Percentiles rank a stretch among this genome's conserved stretches.
These are phyloP conservation scores for Diceros bicornis DNA, from an alignment of 2,797 vertebrate species.

Conservation along the genomic window DNA sequence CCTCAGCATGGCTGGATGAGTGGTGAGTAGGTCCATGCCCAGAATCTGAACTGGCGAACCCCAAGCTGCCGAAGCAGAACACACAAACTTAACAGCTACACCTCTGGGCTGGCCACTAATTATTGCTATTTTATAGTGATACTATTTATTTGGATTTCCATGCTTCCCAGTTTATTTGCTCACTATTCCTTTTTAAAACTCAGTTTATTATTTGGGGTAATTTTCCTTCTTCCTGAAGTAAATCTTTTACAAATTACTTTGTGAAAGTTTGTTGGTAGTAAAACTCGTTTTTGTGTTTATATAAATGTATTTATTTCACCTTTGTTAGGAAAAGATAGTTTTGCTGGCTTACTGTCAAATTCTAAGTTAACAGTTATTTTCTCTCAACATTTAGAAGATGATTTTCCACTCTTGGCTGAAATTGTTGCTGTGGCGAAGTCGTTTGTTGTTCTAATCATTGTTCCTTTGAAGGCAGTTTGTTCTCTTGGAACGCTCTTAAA, in stretches of 20 bases:
- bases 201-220: neutral
- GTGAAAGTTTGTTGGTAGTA: neutral
- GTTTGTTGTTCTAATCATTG: neutral
- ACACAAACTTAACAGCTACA: no score
- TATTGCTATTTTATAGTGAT: neutral
- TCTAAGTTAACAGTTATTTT: slow-evolving; percentile 14
- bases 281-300: neutral
- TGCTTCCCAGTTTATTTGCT: neutral
- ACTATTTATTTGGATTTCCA: neutral
- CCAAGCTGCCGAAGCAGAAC: no score
- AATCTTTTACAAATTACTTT: neutral
- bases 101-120: no score
- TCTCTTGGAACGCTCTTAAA: neutral
- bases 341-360: neutral
- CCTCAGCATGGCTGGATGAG: no score
- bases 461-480: neutral
- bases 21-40: no score
- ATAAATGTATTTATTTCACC: neutral
- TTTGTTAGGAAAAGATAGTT: neutral
- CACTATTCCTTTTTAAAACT: neutral
- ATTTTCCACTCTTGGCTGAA: neutral
- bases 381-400: neutral
- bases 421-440: neutral
- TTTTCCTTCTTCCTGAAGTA: neutral
- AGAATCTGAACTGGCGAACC: no score